A percentile compares a stretch with the other conserved stretches of the same genome.
phyloP scores from a whole-genome alignment of 2,113 vertebrate genomes.

The Crotalus helleri region DNA sequence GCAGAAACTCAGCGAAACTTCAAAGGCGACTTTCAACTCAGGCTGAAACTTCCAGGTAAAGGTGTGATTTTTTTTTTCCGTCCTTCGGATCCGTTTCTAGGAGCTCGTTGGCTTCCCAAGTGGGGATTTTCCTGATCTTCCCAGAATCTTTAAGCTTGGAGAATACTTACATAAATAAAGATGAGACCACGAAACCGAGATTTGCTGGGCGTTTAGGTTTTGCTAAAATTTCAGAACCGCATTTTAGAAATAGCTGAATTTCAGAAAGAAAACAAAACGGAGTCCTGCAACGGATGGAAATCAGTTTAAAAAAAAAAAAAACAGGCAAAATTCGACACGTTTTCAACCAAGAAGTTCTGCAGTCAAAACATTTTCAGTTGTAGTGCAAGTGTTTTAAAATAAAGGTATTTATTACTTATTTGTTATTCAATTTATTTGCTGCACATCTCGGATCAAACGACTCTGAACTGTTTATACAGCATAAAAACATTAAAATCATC shows the following conservation, averaged over 20 bases:
- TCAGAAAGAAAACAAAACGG: background rate
- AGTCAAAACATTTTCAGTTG: background rate
- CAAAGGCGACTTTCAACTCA: too few relatives aligned
- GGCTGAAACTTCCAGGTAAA: background rate
- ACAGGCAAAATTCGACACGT: background rate
- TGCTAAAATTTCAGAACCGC: background rate
- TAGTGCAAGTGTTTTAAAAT: background rate
- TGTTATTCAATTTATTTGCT: background rate
- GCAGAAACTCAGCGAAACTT: background rate
- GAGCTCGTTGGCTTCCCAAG: background rate
- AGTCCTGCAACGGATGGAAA: background rate
- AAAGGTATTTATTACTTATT: background rate
- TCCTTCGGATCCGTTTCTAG: background rate
- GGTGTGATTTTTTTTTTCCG: background rate
- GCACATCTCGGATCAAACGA: rapidly evolving
- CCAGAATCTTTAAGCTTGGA: background rate
- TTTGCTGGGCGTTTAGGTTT: too few relatives aligned
- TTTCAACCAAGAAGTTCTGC: background rate
- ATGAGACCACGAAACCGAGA: background rate
- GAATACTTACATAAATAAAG: background rate
- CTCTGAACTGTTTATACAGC: background rate
- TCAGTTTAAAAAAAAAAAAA: background rate
- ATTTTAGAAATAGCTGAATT: background rate
- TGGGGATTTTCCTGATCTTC: background rate
- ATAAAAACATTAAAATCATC: background rate